A percentile compares a stretch with the other conserved stretches of the same genome.
phyloP scores from a whole-genome alignment of 2,888 invertebrate genomes.

The Volucella inanis region DNA sequence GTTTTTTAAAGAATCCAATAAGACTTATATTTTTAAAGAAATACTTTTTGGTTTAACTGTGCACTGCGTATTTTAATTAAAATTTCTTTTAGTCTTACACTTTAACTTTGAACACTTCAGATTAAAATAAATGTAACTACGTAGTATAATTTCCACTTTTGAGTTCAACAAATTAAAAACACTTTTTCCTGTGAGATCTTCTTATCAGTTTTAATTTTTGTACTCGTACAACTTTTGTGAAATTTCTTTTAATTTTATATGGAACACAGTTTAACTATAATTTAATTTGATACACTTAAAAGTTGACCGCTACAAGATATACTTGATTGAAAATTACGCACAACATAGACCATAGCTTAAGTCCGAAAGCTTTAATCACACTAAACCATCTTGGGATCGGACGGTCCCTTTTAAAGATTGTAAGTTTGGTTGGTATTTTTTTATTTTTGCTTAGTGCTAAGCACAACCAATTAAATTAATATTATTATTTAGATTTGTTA shows the following conservation, averaged over 20 bases:
- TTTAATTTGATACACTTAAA: conserved; percentile 8
- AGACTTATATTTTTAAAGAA: no score
- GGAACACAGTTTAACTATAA: background rate
- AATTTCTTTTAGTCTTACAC: no score
- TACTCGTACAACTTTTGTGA: no score
- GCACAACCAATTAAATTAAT: conserved; percentile 2
- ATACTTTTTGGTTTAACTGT: no score
- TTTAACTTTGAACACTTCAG: no score
- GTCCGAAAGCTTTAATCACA: conserved; percentile 21
- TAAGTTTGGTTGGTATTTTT: background rate
- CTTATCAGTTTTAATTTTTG: no score
- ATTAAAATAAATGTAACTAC: no score
- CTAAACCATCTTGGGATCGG: background rate
- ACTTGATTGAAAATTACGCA: background rate
- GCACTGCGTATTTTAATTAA: no score
- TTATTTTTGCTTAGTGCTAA: background rate
- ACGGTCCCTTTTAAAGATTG: background rate
- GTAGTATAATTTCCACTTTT: no score
- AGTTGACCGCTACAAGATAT: conserved; percentile 11
- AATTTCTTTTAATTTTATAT: background rate
- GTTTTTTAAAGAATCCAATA: no score
- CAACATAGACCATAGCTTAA: conserved; percentile 13
- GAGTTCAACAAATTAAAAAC: no score
- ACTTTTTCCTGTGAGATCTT: no score
- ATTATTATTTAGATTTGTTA: conserved; percentile 40